These are phyloP conservation scores for Rhaphigaster nebulosa DNA, from an alignment of 2,888 invertebrate genomes.

Conservation along the genomic window DNA sequence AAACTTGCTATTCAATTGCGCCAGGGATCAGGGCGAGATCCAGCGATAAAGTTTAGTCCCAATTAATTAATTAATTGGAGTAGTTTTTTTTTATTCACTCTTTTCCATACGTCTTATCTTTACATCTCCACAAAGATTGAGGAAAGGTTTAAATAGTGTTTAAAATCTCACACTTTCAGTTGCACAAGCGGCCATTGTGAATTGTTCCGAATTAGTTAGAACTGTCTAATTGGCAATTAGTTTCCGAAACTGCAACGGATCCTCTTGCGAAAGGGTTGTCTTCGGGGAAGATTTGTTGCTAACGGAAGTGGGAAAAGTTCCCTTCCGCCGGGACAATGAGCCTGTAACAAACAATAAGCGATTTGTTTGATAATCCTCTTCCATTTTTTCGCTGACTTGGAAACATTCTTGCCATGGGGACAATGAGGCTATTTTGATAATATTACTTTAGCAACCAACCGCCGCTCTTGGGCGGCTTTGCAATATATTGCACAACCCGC, in stretches of 20 bases:
- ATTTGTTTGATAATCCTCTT: background rate
- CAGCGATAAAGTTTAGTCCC: background rate
- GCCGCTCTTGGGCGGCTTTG: background rate
- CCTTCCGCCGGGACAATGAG: background rate
- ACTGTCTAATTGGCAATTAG: constrained; percentile 19
- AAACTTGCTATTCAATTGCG: background rate
- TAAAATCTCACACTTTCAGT: constrained; percentile 41
- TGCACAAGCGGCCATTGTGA: constrained; percentile 10
- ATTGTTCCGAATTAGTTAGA: constrained; percentile 9
- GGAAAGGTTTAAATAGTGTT: constrained; percentile 10
- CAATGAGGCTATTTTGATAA: constrained; percentile 9
- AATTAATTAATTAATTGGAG: constrained; percentile 16
- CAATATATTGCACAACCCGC: background rate
- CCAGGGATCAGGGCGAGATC: background rate
- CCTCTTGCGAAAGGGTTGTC: background rate
- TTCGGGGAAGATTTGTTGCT: constrained; percentile 2
- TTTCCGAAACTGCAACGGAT: constrained; percentile 15
- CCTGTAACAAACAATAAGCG: background rate
- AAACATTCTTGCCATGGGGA: background rate
- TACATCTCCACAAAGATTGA: background rate
- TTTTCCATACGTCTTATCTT: background rate
- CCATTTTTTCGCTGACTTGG: background rate
- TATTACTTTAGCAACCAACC: background rate
- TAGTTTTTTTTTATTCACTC: background rate
- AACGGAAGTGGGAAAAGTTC: constrained; percentile 29